Evolutionary conservation across 1,140 invertebrate genomes (phyloP).

Genomic region (Aphaenogaster ashmeadi): DNA sequence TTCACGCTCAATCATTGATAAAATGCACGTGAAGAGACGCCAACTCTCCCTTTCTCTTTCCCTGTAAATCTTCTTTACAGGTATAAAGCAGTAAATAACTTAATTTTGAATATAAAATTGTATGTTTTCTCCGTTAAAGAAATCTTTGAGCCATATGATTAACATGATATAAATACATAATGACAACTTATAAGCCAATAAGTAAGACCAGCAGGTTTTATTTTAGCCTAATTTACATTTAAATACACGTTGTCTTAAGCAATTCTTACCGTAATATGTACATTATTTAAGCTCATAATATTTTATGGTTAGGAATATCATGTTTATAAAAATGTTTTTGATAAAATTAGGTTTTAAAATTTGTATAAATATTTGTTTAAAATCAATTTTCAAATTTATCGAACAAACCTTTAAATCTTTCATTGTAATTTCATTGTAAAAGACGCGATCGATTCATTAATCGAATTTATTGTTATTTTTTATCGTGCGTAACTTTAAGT

Average conservation of each 20-base stretch:
- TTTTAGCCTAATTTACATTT: neutral
- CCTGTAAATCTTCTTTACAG: neutral
- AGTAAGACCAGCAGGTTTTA: neutral
- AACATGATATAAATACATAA: neutral
- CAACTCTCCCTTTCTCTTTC: neutral
- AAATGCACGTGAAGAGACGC: constrained; percentile 14
- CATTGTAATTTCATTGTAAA: neutral
- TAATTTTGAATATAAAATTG: constrained; percentile 18
- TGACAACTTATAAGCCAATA: neutral
- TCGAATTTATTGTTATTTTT: neutral
- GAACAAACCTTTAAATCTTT: neutral
- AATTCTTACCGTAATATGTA: neutral
- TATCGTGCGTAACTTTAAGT: neutral
- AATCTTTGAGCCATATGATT: neutral
- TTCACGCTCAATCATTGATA: constrained; percentile 49
- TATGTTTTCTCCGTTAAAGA: neutral
- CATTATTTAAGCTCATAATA: neutral
- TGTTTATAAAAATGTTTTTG: neutral
- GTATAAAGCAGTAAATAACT: neutral
- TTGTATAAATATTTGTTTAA: neutral
- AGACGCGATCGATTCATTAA: neutral
- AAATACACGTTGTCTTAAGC: neutral
- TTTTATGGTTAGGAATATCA: neutral
- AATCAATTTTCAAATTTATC: neutral
- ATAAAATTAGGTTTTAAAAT: neutral